phyloP scores from a whole-genome alignment of 2,888 invertebrate species.

The Corythucha ciliata region DNA sequence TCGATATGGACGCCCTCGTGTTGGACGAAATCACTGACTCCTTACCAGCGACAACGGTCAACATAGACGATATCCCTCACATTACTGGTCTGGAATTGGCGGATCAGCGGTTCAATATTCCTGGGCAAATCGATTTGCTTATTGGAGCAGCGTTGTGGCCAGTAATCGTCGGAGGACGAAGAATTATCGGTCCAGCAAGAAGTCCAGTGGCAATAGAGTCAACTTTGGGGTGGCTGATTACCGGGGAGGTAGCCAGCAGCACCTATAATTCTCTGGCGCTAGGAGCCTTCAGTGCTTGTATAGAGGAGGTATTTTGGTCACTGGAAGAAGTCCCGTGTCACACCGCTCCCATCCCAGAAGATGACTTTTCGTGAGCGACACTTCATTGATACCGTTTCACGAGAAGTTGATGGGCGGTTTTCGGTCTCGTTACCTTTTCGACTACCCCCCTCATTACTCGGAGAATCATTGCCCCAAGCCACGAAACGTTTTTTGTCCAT shows the following conservation, averaged over 20 bases:
- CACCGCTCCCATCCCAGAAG: not conserved
- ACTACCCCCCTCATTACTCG: not conserved
- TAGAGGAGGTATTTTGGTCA: not conserved
- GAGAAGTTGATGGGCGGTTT: not conserved
- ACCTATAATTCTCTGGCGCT: too few species aligned
- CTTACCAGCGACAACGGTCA: conserved; percentile 1
- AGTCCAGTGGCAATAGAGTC: not conserved
- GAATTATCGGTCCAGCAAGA: not conserved
- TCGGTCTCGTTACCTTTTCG: not conserved
- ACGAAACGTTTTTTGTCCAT: not conserved
- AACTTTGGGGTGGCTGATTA: not conserved
- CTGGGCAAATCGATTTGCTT: conserved; percentile 1
- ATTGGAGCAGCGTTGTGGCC: conserved; percentile 1
- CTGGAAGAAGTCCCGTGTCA: not conserved
- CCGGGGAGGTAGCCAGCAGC: not conserved
- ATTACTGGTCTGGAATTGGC: conserved; percentile 6
- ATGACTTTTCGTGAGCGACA: not conserved
- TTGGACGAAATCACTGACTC: not conserved
- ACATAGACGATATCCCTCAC: not conserved
- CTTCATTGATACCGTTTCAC: not conserved
- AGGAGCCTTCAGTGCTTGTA: too few species aligned
- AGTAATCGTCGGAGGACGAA: not conserved
- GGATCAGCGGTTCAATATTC: conserved; percentile 2
- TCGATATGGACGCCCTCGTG: not conserved
- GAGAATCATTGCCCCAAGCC: not conserved